Evolutionary conservation across 2,797 vertebrate species (phyloP), one percentile per base, ranked within the genome.

Genomic region (Paramormyrops hopkinsi): DNA sequence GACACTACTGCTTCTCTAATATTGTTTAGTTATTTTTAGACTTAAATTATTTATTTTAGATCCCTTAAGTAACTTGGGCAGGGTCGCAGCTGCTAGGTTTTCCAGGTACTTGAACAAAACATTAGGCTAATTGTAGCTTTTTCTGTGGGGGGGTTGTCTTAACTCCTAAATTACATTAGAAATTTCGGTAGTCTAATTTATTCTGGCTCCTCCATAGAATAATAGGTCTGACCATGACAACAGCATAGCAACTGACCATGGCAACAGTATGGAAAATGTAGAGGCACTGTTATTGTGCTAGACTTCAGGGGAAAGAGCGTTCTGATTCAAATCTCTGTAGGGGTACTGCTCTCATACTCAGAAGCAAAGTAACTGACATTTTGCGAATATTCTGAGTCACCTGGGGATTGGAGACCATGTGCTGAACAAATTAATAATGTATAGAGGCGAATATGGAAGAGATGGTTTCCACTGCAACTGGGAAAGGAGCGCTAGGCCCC

Each of bases 311-410:
- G 76, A 46, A 25, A 51, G 11, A 84, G 8, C 11, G 53, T 87
- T 87, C 22, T 59, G 85, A 56, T 87, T 37, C 50, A 87, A 87
- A 87, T 54, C 85, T 87, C 85, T 54, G 51, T 53, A 44, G 53
- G 85, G 29, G 22, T 86, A n/a, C 84, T 86, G 53, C 51, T 87
- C 50, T 59, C 50, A 56, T 7, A 51, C 53, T 19, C 53, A 2
- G 29, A 25, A 87, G 51, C 51, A 59, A n/a, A 53, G 29, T 19
- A 44, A 54, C 50, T 87, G 85, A 54, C 29, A 56, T 53, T 25
- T 29, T n/a, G 53, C 37, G 33, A 54, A 37, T 54, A 29, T 54
- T 50, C 12, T 19, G 48, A 86, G 84, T 54, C 84, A 53, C 51
- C 50, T 33, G 25, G 48, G 84, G 25, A 33, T 11, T 50, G 50